A percentile compares a stretch with the other conserved stretches of the same genome.
Conservation (phyloP, 2,888 invertebrate genomes). For the Nemapogon koenigi region DNA sequence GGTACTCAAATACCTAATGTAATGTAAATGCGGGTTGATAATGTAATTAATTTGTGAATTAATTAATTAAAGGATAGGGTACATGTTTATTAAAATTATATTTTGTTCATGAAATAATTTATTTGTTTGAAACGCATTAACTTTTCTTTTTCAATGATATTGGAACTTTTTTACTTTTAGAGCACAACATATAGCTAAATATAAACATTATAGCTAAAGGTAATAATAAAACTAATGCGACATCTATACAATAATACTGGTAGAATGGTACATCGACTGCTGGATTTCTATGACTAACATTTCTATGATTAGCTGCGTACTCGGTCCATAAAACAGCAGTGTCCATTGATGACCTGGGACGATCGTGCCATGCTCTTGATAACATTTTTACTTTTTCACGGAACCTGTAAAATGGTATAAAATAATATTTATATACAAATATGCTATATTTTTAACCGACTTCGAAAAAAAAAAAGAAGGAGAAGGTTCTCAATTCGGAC, state of each 20-base stretch:
- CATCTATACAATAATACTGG: conserved; percentile 40
- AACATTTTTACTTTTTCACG: conserved; percentile 45
- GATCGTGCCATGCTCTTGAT: conserved; percentile 63
- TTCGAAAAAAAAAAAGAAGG: no score
- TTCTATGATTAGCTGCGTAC: conserved; percentile 61
- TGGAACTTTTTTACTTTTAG: conserved; percentile 1
- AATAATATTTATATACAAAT: no score
- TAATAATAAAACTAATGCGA: not conserved
- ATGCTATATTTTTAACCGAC: no score
- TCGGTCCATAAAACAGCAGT: conserved; percentile 71
- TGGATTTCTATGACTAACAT: conserved; percentile 49
- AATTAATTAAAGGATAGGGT: no score
- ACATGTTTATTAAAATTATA: no score
- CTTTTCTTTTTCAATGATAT: conserved; percentile 2
- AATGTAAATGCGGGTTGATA: no score
- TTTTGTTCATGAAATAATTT: no score
- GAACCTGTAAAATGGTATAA: no score
- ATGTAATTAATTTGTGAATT: no score
- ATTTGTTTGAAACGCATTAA: no score
- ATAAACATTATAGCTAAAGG: not conserved
- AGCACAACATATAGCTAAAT: not conserved
- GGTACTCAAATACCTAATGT: no score
- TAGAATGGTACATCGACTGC: conserved; percentile 63
- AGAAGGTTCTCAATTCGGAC: no score
- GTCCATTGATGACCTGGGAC: conserved; percentile 64